phyloP scores from a whole-genome alignment of 2,113 vertebrate species.

The Melospiza georgiana region DNA sequence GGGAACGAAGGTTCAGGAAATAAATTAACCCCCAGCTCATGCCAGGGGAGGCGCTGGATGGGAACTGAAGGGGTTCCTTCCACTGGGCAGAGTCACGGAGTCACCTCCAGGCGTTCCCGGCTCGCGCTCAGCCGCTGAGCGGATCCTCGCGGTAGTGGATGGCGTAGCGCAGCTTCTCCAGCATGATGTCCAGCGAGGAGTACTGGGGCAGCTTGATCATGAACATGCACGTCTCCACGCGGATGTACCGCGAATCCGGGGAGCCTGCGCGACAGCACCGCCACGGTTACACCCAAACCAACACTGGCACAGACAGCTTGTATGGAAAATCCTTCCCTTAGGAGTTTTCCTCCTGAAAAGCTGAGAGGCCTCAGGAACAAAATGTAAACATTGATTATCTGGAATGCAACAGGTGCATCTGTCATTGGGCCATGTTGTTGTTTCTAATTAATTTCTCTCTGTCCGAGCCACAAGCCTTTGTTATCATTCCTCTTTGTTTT shows the following conservation, averaged over 20 bases:
- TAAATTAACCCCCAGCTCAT: slow-evolving; percentile 54
- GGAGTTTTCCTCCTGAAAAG: no score
- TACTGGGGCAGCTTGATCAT: slow-evolving; percentile 99
- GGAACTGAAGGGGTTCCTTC: neutral
- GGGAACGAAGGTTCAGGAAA: slow-evolving; percentile 55
- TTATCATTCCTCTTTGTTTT: no score
- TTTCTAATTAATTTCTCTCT: no score
- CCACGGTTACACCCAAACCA: neutral
- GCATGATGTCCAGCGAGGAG: slow-evolving; percentile 92
- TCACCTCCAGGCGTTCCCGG: neutral
- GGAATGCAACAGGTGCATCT: no score
- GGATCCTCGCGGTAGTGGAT: slow-evolving; percentile 98
- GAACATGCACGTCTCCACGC: slow-evolving; percentile 98
- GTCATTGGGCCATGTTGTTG: no score
- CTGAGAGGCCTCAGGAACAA: no score
- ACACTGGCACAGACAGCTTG: no score
- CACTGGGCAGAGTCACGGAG: neutral
- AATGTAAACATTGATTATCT: no score
- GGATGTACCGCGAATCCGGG: slow-evolving; percentile 92
- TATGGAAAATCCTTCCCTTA: no score
- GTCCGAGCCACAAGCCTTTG: no score
- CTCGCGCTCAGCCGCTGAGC: slow-evolving; percentile 86
- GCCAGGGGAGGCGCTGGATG: neutral
- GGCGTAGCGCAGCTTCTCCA: slow-evolving; percentile 95
- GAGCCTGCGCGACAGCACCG: slow-evolving; percentile 74